Base-by-base conservation (phyloP, 2,797 vertebrate species). In the Neosilurus hyrtlii region DNA sequence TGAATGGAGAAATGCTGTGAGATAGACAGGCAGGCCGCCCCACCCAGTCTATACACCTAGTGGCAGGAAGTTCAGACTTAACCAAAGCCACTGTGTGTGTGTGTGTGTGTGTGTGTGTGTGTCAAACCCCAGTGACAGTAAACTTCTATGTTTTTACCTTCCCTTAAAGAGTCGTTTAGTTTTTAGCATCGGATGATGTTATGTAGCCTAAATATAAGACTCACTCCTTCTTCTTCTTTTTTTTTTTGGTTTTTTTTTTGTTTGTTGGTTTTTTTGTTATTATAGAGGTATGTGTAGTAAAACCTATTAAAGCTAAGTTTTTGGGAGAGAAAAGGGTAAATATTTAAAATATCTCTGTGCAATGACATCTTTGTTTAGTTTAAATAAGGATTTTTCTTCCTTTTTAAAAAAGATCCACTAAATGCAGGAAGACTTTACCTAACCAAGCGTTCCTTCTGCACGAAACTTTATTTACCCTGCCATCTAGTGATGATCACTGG, bases 51-150 rank as follows among this genome's bases (percentile, higher is more conserved):
- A 75, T 16, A 85, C 82, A 84, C 73, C 62, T 84, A 70, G 52
- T 30, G 92, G 87, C 93, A 94, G 93, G 93, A 95, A 94, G 93
- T 92, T 90, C 86, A 85, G 16, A 24, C 61, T 43, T 6, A 66
- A 83, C 66, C 86, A 87, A 84, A n/a, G n/a, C n/a, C n/a, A n/a
- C n/a, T n/a, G 11, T n/a, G 12, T 51, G 11, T 72, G 70, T 9
- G 70, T 72, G 71, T 73, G 70, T 54, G 8, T 75, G 30, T 59
- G 54, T 59, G 20, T 37, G 6, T n/a, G 49, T 11, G 12, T 22
- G 10, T 57, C 35, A 77, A 43, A 61, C 7, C 57, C 14, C 37
- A 49, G 22, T 62, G 7, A 62, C 14, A 0, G 2, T 62, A 43
- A 62, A 24, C 11, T 49, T 22, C 14, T 24, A 43, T 24, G 3